phyloP scores from a whole-genome alignment of 1,140 invertebrate species.

The Berghia stephanieae region DNA sequence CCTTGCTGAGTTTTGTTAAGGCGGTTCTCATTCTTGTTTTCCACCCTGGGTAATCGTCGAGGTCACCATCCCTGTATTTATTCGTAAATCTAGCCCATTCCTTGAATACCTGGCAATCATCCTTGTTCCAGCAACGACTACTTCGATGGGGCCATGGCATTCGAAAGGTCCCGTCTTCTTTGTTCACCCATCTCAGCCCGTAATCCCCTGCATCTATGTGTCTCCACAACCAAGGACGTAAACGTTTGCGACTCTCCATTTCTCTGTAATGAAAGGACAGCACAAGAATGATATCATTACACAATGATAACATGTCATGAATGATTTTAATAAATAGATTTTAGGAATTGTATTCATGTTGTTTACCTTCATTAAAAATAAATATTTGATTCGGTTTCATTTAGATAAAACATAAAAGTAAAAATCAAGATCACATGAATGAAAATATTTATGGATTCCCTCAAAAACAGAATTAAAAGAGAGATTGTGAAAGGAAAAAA shows the following conservation, averaged over 20 bases:
- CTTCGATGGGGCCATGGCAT: constrained; percentile 27
- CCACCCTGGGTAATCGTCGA: constrained; percentile 18
- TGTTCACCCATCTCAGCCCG: constrained; percentile 24
- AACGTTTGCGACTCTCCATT: constrained; percentile 20
- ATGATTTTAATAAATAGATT: too few species aligned
- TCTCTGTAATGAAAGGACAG: too few species aligned
- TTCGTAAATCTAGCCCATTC: constrained; percentile 26
- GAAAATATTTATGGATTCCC: too few species aligned
- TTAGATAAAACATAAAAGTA: too few species aligned
- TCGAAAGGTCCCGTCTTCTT: constrained; percentile 19
- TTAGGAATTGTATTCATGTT: too few species aligned
- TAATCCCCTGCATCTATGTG: constrained; percentile 1
- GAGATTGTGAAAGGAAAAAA: too few species aligned
- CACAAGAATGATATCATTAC: too few species aligned
- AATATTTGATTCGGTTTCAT: too few species aligned
- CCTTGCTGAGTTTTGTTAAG: constrained; percentile 25
- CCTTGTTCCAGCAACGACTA: constrained; percentile 14
- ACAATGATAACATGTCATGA: too few species aligned
- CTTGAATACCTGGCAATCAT: constrained; percentile 23
- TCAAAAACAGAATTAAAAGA: too few species aligned
- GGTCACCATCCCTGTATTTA: constrained; percentile 17
- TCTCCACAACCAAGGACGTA: constrained; percentile 12
- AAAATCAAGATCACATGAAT: too few species aligned
- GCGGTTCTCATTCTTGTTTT: constrained; percentile 28
- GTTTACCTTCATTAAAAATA: too few species aligned